Percentiles rank a stretch among this genome's conserved stretches.
These are phyloP conservation scores for Onychomys leucogaster DNA, from an alignment of 2,797 vertebrate species.

Conservation along the genomic window DNA sequence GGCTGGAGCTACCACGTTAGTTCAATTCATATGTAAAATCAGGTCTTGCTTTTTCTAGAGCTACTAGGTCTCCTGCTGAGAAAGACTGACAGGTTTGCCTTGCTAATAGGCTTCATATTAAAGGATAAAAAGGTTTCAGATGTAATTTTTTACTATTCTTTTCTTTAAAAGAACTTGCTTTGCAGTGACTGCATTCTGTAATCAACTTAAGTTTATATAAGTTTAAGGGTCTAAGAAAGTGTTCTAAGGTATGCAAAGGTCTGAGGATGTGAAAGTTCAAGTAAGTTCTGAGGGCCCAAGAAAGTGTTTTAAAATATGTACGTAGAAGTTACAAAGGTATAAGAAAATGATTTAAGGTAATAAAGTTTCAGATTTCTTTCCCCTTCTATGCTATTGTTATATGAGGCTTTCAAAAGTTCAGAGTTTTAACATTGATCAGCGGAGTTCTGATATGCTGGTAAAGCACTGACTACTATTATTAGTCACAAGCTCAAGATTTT, in stretches of 20 bases:
- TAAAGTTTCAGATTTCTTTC: background rate
- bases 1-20: background rate
- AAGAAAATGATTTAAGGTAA: background rate
- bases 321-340: background rate
- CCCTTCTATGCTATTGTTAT: background rate
- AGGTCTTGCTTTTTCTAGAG: background rate
- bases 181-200: background rate
- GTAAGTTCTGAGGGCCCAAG: background rate
- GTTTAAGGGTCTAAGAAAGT: background rate
- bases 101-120: background rate
- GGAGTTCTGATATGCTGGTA: background rate
- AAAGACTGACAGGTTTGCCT: background rate
- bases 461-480: background rate
- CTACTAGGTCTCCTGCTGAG: background rate
- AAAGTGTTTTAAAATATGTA: background rate
- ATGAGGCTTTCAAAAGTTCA: background rate
- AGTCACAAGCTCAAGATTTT: background rate
- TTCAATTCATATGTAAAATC: background rate
- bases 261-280: background rate
- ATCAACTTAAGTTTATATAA: background rate
- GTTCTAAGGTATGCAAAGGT: background rate
- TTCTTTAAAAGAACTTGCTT: background rate
- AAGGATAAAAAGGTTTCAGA: background rate
- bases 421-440: background rate
- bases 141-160: background rate